phyloP scores from a whole-genome alignment of 2,797 vertebrate genomes.

The Danionella dracula region DNA sequence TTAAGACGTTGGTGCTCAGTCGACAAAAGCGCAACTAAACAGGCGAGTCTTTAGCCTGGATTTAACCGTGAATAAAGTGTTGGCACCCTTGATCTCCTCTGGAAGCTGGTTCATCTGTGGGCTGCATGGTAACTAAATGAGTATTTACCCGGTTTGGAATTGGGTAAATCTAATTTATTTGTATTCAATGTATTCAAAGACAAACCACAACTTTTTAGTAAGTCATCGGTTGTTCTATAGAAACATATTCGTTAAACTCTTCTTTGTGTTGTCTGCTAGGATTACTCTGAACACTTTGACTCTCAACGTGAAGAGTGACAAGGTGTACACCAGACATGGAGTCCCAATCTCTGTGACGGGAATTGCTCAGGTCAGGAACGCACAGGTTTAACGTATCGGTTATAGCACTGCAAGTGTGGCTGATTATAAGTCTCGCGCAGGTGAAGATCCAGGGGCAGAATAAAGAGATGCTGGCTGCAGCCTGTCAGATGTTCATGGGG shows the following conservation, averaged over 20 bases:
- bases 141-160: too few species aligned
- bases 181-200: too few species aligned
- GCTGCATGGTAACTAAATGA: too few species aligned
- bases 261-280: slow-evolving; percentile 54
- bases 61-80: too few species aligned
- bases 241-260: neutral
- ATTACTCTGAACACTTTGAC: slow-evolving; percentile 91
- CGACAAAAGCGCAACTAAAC: too few species aligned
- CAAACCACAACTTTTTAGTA: too few species aligned
- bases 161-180: too few species aligned
- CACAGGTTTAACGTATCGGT: neutral
- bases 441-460: slow-evolving; percentile 97
- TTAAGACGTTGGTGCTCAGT: too few species aligned
- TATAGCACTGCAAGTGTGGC: neutral
- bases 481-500: slow-evolving; percentile 96
- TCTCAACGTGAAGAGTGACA: slow-evolving; percentile 93
- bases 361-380: slow-evolving; percentile 80
- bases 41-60: too few species aligned
- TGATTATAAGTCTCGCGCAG: slow-evolving; percentile 53
- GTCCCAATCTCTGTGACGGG: slow-evolving; percentile 94
- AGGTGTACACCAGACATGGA: slow-evolving; percentile 90
- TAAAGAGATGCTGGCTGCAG: slow-evolving; percentile 92
- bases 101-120: too few species aligned
- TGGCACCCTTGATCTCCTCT: too few species aligned
- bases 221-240: too few species aligned